A percentile compares a stretch with the other conserved stretches of the same genome.
These are phyloP conservation scores for Amphiprion ocellaris DNA, from an alignment of 2,113 vertebrate species.

Conservation along the genomic window DNA sequence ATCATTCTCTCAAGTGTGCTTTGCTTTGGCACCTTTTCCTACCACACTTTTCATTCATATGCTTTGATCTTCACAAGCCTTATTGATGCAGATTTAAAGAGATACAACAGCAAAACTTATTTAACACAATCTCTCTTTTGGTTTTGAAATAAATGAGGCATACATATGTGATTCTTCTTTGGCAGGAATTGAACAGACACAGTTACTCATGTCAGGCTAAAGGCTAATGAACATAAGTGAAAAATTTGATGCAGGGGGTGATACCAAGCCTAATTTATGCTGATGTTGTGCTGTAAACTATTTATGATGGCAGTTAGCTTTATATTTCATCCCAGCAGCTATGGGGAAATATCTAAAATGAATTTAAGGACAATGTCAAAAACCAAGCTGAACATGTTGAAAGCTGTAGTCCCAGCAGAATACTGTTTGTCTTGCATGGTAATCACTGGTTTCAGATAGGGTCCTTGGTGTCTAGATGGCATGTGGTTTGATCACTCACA, in stretches of 20 bases:
- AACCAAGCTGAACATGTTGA: constrained; percentile 45
- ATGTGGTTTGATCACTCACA: constrained; percentile 46
- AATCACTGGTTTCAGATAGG: constrained; percentile 28
- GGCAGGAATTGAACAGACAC: constrained; percentile 54
- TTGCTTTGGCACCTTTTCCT: no score
- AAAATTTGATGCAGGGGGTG: constrained; percentile 35
- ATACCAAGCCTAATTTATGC: constrained; percentile 78
- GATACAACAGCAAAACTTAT: constrained; percentile 33
- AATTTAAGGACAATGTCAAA: constrained; percentile 59
- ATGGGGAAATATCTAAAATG: constrained; percentile 55
- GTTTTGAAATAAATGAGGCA: constrained; percentile 30
- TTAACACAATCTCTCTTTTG: constrained; percentile 41
- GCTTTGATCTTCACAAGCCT: constrained; percentile 53
- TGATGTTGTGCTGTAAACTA: constrained; percentile 75
- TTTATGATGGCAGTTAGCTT: constrained; percentile 72
- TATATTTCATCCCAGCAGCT: constrained; percentile 50
- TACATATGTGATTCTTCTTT: constrained; percentile 67
- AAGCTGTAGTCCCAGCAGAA: constrained; percentile 20
- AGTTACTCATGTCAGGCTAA: constrained; percentile 65
- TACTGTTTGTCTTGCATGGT: constrained; percentile 27
- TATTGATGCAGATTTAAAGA: constrained; percentile 48
- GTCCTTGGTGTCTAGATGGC: constrained; percentile 62
- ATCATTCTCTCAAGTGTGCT: no score
- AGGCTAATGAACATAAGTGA: constrained; percentile 61
- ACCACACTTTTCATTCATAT: no score